Percentiles rank a stretch among this genome's conserved stretches.
Evolutionary conservation across 1,140 invertebrate species (phyloP).

Genomic region (Phenacoccus solenopsis): DNA sequence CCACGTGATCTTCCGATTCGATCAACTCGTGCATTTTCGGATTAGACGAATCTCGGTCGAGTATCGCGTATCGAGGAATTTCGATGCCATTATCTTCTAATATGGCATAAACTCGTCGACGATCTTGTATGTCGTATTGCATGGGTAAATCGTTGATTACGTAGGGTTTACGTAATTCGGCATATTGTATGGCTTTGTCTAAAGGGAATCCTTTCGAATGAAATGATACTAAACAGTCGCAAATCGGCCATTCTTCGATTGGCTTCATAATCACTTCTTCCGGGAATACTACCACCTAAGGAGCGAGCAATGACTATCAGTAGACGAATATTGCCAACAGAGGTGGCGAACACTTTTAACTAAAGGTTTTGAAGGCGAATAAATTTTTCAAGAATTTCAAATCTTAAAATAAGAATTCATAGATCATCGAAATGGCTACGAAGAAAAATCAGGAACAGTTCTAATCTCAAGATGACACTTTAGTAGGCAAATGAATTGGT

Average conservation of each 20-base stretch:
- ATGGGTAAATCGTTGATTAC: constrained; percentile 97
- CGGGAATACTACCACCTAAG: constrained; percentile 20
- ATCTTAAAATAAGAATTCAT: too few species aligned
- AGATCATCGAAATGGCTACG: too few species aligned
- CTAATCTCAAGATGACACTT: too few species aligned
- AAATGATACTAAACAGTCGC: constrained; percentile 96
- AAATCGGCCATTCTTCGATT: constrained; percentile 95
- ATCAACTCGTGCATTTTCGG: constrained; percentile 82
- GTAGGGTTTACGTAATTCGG: constrained; percentile 85
- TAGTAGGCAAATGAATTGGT: too few species aligned
- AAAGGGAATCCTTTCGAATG: constrained; percentile 94
- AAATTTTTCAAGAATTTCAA: too few species aligned
- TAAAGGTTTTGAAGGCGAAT: too few species aligned
- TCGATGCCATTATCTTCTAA: constrained; percentile 89
- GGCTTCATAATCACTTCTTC: constrained; percentile 51
- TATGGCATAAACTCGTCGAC: constrained; percentile 89
- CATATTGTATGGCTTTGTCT: constrained; percentile 56
- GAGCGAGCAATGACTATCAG: background rate
- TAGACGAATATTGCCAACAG: too few species aligned
- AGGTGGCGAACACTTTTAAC: too few species aligned
- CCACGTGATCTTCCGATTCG: constrained; percentile 96
- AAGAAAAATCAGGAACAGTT: too few species aligned
- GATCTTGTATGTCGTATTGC: constrained; percentile 84
- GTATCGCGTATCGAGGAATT: constrained; percentile 92
- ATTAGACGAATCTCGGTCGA: constrained; percentile 85